phyloP scores from a whole-genome alignment of 2,797 vertebrate genomes.

The Cygnus olor region DNA sequence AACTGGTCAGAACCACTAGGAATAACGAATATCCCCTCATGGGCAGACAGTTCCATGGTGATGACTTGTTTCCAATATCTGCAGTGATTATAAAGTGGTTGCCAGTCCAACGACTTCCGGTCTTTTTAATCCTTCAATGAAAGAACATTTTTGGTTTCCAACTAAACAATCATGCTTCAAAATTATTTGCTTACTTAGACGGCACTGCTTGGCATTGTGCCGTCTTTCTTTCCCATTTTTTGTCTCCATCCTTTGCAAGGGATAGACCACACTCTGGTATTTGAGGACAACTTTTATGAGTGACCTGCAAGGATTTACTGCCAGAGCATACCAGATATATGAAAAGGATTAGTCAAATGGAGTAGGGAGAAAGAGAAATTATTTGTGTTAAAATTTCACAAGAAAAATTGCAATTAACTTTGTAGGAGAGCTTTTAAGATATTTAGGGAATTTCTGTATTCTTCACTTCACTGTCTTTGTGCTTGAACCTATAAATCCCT shows the following conservation, averaged over 20 bases:
- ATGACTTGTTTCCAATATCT: background rate
- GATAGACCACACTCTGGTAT: background rate
- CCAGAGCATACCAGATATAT: background rate
- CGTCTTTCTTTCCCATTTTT: background rate
- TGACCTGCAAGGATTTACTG: background rate
- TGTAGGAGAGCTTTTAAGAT: background rate
- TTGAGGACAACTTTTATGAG: background rate
- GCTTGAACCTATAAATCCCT: background rate
- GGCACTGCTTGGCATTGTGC: background rate
- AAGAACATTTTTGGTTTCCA: background rate
- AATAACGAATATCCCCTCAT: background rate
- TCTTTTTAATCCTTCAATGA: background rate
- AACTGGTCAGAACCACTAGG: background rate
- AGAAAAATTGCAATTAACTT: background rate
- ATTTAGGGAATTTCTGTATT: background rate
- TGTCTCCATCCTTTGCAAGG: background rate
- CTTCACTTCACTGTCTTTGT: background rate
- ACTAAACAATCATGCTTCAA: background rate
- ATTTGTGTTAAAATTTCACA: background rate
- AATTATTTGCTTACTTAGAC: background rate
- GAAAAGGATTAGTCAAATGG: background rate
- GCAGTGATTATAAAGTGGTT: background rate
- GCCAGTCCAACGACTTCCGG: background rate
- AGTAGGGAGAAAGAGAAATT: background rate
- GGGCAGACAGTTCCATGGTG: background rate